These are phyloP conservation scores for Neolamprologus caudopunctatus DNA, from an alignment of 2,113 vertebrate genomes.

Conservation along the genomic window DNA sequence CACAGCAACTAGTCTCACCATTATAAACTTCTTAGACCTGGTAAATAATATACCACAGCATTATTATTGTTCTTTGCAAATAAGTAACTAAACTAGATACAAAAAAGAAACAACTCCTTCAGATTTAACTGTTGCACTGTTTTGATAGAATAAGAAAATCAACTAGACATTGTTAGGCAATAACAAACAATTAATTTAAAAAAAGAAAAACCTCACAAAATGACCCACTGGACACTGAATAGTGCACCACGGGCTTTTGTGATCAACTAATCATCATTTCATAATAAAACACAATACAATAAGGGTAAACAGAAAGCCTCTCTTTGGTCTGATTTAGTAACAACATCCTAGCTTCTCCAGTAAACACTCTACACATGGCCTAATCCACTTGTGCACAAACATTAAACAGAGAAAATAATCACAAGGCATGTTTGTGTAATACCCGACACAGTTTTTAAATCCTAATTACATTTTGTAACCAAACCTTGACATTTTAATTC, in stretches of 20 bases:
- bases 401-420: background rate
- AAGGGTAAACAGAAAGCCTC: background rate
- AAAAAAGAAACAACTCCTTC: background rate
- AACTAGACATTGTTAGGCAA: background rate
- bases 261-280: fast-evolving
- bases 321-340: background rate
- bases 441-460: background rate
- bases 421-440: background rate
- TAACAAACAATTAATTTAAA: fast-evolving
- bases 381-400: background rate
- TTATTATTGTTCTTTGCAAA: background rate
- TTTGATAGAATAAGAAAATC: background rate
- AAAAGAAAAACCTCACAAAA: background rate
- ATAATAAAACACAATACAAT: background rate
- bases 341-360: background rate
- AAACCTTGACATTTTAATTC: background rate
- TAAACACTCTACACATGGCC: background rate
- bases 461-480: background rate
- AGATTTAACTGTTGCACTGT: fast-evolving
- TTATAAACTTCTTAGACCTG: background rate
- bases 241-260: fast-evolving
- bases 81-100: background rate
- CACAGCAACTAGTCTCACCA: background rate
- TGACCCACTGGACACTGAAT: background rate
- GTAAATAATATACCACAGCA: background rate